Evolutionary conservation across 1,140 invertebrate species (phyloP), one percentile per base, ranked within the genome.

Genomic region (Harpegnathos saltator): DNA sequence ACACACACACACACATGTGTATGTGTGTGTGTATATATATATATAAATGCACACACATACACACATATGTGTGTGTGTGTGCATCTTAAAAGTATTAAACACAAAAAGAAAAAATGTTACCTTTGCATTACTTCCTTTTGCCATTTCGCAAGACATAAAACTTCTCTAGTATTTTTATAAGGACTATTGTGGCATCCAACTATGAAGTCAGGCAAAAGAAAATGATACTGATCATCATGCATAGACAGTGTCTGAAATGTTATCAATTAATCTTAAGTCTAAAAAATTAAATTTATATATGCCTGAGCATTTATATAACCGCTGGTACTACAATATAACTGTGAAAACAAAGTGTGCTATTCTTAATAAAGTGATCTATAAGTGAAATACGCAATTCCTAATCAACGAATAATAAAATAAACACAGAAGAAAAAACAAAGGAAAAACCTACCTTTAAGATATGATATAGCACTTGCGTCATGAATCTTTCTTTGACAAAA

Each of bases 401-500:
- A 82, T 54, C 14, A 22, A n/a, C n/a, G n/a, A n/a, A n/a, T n/a
- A n/a, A n/a, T n/a, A n/a, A n/a, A n/a, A n/a, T n/a, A n/a, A n/a
- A n/a, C n/a, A n/a, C n/a, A n/a, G n/a, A n/a, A n/a, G n/a, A n/a
- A n/a, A n/a, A 29, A 52, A 77, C 86, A 81, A 33, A 82, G 58
- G 54, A 56, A 59, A 65, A 62, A 71, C 93, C 92, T 92, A 96
- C 96, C 87, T 96, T 95, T 0, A 99, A 91, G 33, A 98, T 93
- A 86, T 97, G 96, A 89, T 96, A 97, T 1, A 99, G 91, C 12
- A 97, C 94, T 94, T 97, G 97, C 0, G 97, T 97, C 0, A 97
- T 97, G 77, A 97, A 96, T 73, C 97, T 95, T 84, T 97, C 95
- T 91, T 97, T 94, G 0, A 98, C 97, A 94, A 99, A 99, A 52